Conservation (phyloP, 2,113 vertebrate genomes). For the Zosterops hypoxanthus region DNA sequence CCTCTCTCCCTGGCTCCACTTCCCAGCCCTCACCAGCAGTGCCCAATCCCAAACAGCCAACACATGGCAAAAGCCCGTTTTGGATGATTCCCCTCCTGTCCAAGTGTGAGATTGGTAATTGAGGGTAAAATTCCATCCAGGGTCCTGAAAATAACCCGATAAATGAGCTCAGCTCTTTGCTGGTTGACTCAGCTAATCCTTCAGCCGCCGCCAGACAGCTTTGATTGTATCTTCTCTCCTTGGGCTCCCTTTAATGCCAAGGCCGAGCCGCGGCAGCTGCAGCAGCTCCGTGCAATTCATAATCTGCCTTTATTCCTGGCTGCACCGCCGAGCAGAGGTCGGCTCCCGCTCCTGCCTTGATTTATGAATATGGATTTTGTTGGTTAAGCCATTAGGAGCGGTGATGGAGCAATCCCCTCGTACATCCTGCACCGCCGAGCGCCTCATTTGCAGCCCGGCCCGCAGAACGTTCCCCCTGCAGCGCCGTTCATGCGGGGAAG, state of each 20-base stretch:
- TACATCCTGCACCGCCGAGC: not conserved
- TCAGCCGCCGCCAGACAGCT: constrained; percentile 1
- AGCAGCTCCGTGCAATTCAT: not conserved
- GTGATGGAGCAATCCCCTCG: constrained; percentile 2
- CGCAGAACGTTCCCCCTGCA: not conserved
- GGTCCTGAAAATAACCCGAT: constrained; percentile 7
- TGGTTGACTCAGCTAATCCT: constrained; percentile 57
- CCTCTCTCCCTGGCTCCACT: not conserved
- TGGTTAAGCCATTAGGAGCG: constrained; percentile 44
- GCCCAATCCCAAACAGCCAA: not conserved
- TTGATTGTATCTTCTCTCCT: constrained; percentile 32
- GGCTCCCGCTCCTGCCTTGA: not conserved
- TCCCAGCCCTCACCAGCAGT: not conserved
- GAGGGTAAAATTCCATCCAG: constrained; percentile 31
- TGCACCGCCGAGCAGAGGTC: not conserved
- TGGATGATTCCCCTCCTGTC: not conserved
- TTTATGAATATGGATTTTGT: constrained; percentile 44
- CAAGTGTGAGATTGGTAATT: not conserved
- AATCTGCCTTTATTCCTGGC: not conserved
- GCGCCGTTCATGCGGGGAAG: not conserved
- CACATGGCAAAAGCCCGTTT: fast-evolving
- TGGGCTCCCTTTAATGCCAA: not conserved
- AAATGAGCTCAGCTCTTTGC: constrained; percentile 40
- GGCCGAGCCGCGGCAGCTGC: constrained; percentile 32
- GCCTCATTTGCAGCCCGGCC: constrained; percentile 2